Evolutionary conservation across 2,888 invertebrate species (phyloP), one percentile per base, ranked within the genome.

Genomic region (Macrophya alboannulata): DNA sequence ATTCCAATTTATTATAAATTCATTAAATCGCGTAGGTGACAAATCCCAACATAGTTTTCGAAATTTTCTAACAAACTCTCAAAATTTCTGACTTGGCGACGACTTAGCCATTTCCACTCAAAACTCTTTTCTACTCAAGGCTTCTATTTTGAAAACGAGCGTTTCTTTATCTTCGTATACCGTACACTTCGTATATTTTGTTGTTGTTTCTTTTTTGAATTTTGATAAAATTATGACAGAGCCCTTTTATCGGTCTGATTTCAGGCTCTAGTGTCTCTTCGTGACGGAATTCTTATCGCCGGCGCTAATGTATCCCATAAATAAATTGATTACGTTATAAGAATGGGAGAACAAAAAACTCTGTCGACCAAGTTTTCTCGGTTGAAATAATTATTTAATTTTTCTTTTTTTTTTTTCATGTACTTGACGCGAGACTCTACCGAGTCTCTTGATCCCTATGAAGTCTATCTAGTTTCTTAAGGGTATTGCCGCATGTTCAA

Each of bases 1-100:
- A 43, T 62, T 81, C 3, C 1, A 45, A 21, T 62, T 17, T 43
- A 81, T 81, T 62, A n/a, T 9, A 77, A 48, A 81, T 81, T 81
- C 43, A n/a, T 79, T n/a, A 37, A 25, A 21, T 37, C 37, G 77
- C 77, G 77, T 79, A n/a, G 77, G 59, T 40, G 6, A 9, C 21
- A 12, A 0, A 3, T 15, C 4, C 12, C 9, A 8, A 31, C 1
- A 31, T 40, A 72, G 17, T 8, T 55, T n/a, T 55, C 1, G n/a
- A 55, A 6, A n/a, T 55, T 55, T n/a, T 55, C 17, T 6, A 51
- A 51, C 5, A 51, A 17, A 4, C 17, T 4, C 48, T 48, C 4
- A 51, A 15, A 51, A 51, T 17, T 17, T 17, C 17, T 31, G 3
- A 48, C 1, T 3, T 3, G 48, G 48, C 4, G 4, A 48, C 10